Evolutionary conservation across 2,888 invertebrate species (phyloP).

Genomic region (Scaptomyza caliginosa): DNA sequence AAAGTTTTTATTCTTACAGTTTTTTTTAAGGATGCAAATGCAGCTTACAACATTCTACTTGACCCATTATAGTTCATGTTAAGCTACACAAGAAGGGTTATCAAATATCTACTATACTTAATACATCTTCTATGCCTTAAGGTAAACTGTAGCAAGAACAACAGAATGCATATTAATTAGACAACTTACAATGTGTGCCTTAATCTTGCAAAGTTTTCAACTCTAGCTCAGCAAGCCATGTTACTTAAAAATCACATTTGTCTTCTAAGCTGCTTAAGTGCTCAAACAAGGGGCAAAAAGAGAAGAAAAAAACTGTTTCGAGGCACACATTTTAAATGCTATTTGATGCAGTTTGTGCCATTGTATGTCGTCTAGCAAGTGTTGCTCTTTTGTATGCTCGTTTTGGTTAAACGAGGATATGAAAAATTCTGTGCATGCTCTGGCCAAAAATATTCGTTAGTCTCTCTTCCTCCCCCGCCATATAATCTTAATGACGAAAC

Average conservation of each 20-base stretch:
- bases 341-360: slow-evolving; percentile 15
- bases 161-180: background rate
- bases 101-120: background rate
- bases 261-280: slow-evolving; percentile 41
- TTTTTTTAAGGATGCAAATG: too few relatives aligned
- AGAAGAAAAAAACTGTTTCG: slow-evolving; percentile 7
- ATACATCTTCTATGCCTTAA: background rate
- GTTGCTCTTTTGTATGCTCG: slow-evolving; percentile 23
- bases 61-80: background rate
- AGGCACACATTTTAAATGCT: slow-evolving; percentile 17
- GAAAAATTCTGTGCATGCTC: slow-evolving; percentile 74
- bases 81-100: background rate
- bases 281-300: slow-evolving; percentile 26
- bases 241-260: slow-evolving; percentile 10
- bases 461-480: slow-evolving; percentile 38
- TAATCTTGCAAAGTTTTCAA: background rate
- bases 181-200: background rate
- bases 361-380: slow-evolving; percentile 2
- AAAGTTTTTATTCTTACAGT: too few relatives aligned
- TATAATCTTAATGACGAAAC: slow-evolving; percentile 78
- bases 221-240: background rate
- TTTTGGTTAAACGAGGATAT: slow-evolving; percentile 60
- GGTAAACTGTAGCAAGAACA: background rate
- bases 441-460: slow-evolving; percentile 71
- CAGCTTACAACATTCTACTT: too few relatives aligned